These are phyloP conservation scores for Uropsilus gracilis DNA, from an alignment of 2,113 vertebrate species.

Conservation along the genomic window DNA sequence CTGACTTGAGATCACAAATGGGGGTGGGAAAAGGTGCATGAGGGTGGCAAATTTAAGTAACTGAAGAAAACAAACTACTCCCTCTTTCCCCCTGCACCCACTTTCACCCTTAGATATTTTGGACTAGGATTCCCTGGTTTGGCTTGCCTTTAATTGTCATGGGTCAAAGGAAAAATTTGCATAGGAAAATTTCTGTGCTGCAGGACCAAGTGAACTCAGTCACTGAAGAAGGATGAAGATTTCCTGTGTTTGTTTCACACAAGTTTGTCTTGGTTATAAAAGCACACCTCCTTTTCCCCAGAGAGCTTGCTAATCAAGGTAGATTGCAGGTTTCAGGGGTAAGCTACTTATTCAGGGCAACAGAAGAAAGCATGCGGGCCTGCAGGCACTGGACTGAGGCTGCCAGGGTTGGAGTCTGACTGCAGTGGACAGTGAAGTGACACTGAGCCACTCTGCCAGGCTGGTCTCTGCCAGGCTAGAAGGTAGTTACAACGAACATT, in stretches of 20 bases:
- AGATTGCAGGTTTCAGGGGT: constrained; percentile 35
- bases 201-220: not conserved
- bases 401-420: not conserved
- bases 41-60: not conserved
- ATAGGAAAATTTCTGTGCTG: not conserved
- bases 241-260: constrained; percentile 42
- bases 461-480: not conserved
- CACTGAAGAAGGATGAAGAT: not conserved
- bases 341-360: not conserved
- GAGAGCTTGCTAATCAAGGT: constrained; percentile 41
- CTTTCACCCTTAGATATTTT: not conserved
- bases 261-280: constrained; percentile 30
- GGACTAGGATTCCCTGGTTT: not conserved
- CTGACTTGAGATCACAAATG: not conserved
- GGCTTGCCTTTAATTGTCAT: not conserved
- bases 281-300: not conserved
- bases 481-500: not conserved
- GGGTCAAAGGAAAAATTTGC: not conserved
- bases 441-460: not conserved
- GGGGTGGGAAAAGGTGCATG: not conserved
- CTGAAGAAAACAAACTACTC: not conserved
- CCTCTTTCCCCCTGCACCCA: too few species aligned
- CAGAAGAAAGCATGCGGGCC: not conserved
- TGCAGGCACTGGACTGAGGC: not conserved
- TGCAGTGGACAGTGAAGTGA: not conserved